Evolutionary conservation across 2,888 invertebrate genomes (phyloP).

Genomic region (Carterocephalus palaemon): DNA sequence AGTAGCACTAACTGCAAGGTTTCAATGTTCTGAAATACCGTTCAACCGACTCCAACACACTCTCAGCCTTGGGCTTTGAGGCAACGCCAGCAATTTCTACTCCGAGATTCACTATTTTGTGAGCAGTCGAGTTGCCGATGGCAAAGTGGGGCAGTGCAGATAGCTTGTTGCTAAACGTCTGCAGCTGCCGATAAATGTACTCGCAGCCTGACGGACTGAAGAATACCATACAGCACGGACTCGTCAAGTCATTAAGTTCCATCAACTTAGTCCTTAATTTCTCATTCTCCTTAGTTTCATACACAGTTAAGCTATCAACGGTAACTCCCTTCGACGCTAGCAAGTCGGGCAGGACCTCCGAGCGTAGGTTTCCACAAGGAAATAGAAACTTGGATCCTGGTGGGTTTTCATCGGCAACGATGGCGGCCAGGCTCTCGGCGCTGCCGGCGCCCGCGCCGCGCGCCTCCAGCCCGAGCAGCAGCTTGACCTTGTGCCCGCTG

Average conservation of each 20-base stretch:
- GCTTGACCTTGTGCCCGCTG: constrained; percentile 49
- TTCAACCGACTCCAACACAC: constrained; percentile 48
- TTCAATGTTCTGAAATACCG: constrained; percentile 47
- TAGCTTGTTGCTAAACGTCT: constrained; percentile 59
- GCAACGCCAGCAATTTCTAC: constrained; percentile 67
- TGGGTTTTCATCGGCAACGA: constrained; percentile 50
- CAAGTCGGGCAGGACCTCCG: constrained; percentile 53
- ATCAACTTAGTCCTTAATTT: constrained; percentile 52
- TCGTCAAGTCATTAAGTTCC: constrained; percentile 42
- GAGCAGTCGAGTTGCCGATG: constrained; percentile 69
- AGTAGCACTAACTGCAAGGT: constrained; percentile 33
- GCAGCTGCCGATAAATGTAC: constrained; percentile 62
- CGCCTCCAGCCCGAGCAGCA: constrained; percentile 56
- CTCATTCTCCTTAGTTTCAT: constrained; percentile 65
- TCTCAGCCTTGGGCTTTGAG: constrained; percentile 49
- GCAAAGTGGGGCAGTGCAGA: constrained; percentile 62
- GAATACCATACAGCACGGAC: constrained; percentile 61
- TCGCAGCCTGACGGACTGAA: constrained; percentile 72
- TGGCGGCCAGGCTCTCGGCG: constrained; percentile 56
- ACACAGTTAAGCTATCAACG: constrained; percentile 58
- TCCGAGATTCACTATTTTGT: constrained; percentile 66
- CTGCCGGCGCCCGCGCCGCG: constrained; percentile 54
- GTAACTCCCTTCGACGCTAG: constrained; percentile 43
- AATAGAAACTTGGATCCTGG: constrained; percentile 53
- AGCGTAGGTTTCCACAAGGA: constrained; percentile 63